Percentiles rank a stretch among this genome's conserved stretches.
Evolutionary conservation across 2,797 vertebrate genomes (phyloP).

Genomic region (Urosaurus nigricauda): DNA sequence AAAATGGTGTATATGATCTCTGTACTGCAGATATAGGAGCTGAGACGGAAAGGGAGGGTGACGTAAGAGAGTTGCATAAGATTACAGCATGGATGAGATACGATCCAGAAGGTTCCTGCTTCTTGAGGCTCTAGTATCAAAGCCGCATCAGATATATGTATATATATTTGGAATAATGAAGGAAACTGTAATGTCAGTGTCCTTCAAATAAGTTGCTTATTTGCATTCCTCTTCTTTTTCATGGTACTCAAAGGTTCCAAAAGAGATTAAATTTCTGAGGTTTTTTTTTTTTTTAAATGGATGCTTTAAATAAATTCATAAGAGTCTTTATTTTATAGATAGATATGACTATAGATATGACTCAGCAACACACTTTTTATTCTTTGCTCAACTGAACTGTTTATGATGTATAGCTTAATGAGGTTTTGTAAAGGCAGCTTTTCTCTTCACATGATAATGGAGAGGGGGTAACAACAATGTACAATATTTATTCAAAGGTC

Average conservation of each 20-base stretch:
- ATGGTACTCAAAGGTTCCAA: constrained; percentile 59
- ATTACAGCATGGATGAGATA: not conserved
- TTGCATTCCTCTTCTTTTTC: constrained; percentile 64
- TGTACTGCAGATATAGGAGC: no score
- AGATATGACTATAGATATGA: constrained; percentile 35
- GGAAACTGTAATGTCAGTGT: constrained; percentile 45
- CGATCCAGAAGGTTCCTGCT: not conserved
- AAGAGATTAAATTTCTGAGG: constrained; percentile 67
- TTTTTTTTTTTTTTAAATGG: constrained; percentile 13
- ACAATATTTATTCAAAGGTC: constrained; percentile 34
- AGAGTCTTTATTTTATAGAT: constrained; percentile 67
- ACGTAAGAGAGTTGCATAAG: not conserved
- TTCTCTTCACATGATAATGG: constrained; percentile 28
- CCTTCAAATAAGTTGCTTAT: constrained; percentile 50
- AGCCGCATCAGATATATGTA: no score
- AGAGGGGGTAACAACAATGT: not conserved
- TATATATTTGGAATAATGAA: not conserved
- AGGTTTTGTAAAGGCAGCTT: constrained; percentile 49
- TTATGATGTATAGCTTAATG: constrained; percentile 58
- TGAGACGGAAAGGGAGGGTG: not conserved
- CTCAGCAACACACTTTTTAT: constrained; percentile 52
- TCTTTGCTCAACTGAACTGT: constrained; percentile 59
- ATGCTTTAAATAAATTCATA: constrained; percentile 59
- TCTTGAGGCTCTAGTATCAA: no score
- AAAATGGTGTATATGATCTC: no score